Evolutionary conservation across 2,888 invertebrate genomes (phyloP), one percentile per base, ranked within the genome.

Genomic region (Drosophila lacicola): DNA sequence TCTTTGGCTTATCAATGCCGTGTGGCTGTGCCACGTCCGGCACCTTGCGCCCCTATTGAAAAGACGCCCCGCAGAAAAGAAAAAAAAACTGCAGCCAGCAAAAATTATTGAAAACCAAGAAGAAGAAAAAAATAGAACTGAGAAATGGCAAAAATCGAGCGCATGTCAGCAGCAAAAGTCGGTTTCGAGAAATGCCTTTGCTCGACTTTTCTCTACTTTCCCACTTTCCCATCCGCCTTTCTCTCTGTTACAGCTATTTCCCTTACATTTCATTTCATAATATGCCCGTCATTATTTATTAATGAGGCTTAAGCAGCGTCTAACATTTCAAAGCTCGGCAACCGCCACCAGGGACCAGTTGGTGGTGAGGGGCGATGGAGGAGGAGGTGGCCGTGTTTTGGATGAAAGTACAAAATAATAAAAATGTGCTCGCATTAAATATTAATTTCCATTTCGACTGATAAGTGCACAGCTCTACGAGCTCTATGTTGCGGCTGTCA

Each of bases 231-330:
- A 17, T 14, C 42, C 19, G 34, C 17, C 17, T 10, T 44, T 25
- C 14, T 13, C 33, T 11, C 2, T 29, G 5, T 9, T 21, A 8
- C 37, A 13, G 6, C 37, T 8, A 49, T 41, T 70, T 51, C n/a
- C 19, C 37, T 33, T 33, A 37, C 46, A 44, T 61, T 61, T 46
- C 44, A 73, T 61, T 61, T 61, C 61, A 57, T 57, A 86, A 79
- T 73, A 83, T 72, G 67, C 63, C 66, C 69, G 78, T 87, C 84
- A 73, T 84, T 87, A 89, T 80, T 75, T 89, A 89, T 89, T 89
- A 84, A 84, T 89, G 88, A 87, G 89, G 78, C 88, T 83, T 84
- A 89, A 89, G 88, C 78, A 89, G 89, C 83, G 81, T 89, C 81
- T 83, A 84, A 84, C 81, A 78, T 84, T 89, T 84, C 84, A 83